phyloP scores from a whole-genome alignment of 2,797 vertebrate genomes.

The Ceryle rudis region DNA sequence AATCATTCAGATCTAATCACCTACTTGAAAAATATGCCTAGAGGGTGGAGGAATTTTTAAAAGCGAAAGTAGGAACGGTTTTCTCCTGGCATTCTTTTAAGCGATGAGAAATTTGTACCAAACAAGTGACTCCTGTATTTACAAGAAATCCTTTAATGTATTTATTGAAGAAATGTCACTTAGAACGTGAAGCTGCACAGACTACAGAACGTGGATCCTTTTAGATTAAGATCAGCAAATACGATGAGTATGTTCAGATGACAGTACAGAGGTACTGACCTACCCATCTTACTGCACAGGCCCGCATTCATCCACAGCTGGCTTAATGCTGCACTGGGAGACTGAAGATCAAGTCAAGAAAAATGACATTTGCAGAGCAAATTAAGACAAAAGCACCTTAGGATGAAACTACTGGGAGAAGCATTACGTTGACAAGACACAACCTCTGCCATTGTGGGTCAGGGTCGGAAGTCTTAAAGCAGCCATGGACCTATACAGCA shows the following conservation, averaged over 20 bases:
- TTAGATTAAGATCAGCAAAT: background rate
- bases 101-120: background rate
- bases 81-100: background rate
- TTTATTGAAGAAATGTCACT: background rate
- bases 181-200: background rate
- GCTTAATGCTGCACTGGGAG: background rate
- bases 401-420: background rate
- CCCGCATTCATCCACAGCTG: background rate
- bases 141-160: background rate
- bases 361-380: background rate
- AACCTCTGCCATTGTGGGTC: background rate
- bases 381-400: background rate
- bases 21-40: background rate
- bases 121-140: background rate
- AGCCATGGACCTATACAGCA: rapidly evolving
- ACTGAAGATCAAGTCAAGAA: background rate
- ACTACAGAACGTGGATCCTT: background rate
- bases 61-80: background rate
- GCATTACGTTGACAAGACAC: rapidly evolving
- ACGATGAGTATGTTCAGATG: background rate
- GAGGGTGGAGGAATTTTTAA: background rate
- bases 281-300: background rate
- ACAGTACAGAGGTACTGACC: background rate
- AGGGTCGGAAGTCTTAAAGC: background rate
- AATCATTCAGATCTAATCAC: background rate